Conservation (phyloP, 2,888 invertebrate species). For the Melanchra persicariae region DNA sequence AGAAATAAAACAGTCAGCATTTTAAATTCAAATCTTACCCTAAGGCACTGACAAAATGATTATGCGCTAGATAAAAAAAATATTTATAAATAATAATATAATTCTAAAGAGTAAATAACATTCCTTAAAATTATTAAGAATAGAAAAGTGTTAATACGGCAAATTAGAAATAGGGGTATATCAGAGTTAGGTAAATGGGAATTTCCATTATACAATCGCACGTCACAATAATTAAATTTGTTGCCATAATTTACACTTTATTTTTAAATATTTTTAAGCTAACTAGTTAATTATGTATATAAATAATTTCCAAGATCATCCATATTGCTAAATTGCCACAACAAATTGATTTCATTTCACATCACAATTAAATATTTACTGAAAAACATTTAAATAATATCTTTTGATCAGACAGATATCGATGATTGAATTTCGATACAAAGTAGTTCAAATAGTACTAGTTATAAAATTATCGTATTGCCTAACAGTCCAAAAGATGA, state of each 20-base stretch:
- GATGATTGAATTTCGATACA: constrained; percentile 46
- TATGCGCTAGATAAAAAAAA: constrained; percentile 83
- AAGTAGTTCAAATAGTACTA: constrained; percentile 54
- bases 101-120: constrained; percentile 87
- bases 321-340: constrained; percentile 58
- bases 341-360: constrained; percentile 46
- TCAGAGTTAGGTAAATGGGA: constrained; percentile 58
- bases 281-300: constrained; percentile 37
- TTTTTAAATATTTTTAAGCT: constrained; percentile 42
- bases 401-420: constrained; percentile 55
- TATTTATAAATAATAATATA: constrained; percentile 82
- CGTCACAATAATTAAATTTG: constrained; percentile 48
- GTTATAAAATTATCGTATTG: constrained; percentile 59
- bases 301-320: constrained; percentile 52
- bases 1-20: constrained; percentile 79
- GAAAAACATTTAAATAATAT: constrained; percentile 41
- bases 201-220: constrained; percentile 48
- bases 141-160: constrained; percentile 80
- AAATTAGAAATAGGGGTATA: constrained; percentile 71
- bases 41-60: constrained; percentile 89
- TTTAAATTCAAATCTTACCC: constrained; percentile 84
- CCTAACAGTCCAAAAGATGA: constrained; percentile 61
- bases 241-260: constrained; percentile 40
- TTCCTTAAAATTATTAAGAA: constrained; percentile 84
- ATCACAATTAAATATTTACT: constrained; percentile 53